phyloP scores from a whole-genome alignment of 2,113 vertebrate genomes.

The Tetrao urogallus region DNA sequence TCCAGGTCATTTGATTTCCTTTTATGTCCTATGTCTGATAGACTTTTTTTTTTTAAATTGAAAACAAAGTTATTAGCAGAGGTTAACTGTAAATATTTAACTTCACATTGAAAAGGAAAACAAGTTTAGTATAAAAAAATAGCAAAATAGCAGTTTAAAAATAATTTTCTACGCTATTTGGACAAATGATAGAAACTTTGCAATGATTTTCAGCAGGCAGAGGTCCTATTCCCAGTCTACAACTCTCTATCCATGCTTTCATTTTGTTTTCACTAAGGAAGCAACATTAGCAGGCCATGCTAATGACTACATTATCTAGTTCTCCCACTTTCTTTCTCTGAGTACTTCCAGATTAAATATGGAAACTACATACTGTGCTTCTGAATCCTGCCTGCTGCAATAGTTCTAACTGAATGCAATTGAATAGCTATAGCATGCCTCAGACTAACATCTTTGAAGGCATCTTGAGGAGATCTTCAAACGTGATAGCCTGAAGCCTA shows the following conservation, averaged over 20 bases:
- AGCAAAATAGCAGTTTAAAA: neutral
- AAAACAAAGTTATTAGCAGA: neutral
- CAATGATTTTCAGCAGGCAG: neutral
- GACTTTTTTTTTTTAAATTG: neutral
- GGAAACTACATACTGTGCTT: neutral
- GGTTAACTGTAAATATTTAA: neutral
- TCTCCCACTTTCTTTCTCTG: neutral
- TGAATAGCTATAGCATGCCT: neutral
- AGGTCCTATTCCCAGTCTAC: neutral
- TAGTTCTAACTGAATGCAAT: neutral
- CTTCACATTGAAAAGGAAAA: neutral
- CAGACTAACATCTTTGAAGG: constrained; percentile 13
- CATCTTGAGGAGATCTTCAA: constrained; percentile 29
- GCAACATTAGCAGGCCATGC: neutral
- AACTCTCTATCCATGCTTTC: neutral
- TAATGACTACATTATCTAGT: neutral
- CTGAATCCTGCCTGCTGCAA: neutral
- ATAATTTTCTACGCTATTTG: neutral
- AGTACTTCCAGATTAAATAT: neutral
- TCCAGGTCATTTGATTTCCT: neutral
- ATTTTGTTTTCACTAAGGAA: neutral
- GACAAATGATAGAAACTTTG: neutral
- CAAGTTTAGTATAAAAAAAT: neutral
- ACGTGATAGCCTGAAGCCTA: constrained; percentile 46
- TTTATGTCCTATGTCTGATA: neutral